Conservation (phyloP, 2,888 invertebrate genomes). For the Heliconius charithonia region DNA sequence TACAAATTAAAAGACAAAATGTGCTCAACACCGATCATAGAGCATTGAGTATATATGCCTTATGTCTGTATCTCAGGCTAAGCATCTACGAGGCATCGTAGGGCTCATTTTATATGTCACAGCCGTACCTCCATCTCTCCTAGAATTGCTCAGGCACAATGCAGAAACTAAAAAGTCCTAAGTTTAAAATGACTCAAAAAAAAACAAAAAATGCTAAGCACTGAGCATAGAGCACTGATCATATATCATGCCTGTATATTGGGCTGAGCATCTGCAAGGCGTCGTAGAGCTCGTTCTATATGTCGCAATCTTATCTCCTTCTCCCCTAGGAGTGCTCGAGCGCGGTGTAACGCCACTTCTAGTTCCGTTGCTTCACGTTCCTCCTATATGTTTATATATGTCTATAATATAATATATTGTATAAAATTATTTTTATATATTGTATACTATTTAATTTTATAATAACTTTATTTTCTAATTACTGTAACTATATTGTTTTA, state of each 20-base stretch:
- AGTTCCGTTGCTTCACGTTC: slow-evolving; percentile 92
- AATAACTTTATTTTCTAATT: not conserved
- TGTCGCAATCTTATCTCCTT: slow-evolving; percentile 92
- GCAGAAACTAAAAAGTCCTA: slow-evolving; percentile 54
- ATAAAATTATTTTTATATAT: no score
- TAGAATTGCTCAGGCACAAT: slow-evolving; percentile 90
- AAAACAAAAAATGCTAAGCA: not conserved
- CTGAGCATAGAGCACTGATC: slow-evolving; percentile 5
- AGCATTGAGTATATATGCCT: no score
- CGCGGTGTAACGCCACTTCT: slow-evolving; percentile 92
- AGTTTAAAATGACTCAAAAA: not conserved
- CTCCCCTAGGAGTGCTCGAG: slow-evolving; percentile 90
- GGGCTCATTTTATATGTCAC: slow-evolving; percentile 90
- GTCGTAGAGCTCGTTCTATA: slow-evolving; percentile 89
- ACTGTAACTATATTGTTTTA: not conserved
- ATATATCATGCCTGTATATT: slow-evolving; percentile 59
- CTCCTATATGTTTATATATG: slow-evolving; percentile 78
- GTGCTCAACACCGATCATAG: no score
- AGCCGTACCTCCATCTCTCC: slow-evolving; percentile 93
- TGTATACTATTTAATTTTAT: not conserved
- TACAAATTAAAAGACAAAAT: no score
- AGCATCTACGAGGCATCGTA: slow-evolving; percentile 68
- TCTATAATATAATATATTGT: slow-evolving; percentile 5
- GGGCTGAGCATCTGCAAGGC: slow-evolving; percentile 78
- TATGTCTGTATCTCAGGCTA: no score